Evolutionary conservation across 2,113 vertebrate genomes (phyloP).

Genomic region (Sinocyclocheilus rhinocerous): DNA sequence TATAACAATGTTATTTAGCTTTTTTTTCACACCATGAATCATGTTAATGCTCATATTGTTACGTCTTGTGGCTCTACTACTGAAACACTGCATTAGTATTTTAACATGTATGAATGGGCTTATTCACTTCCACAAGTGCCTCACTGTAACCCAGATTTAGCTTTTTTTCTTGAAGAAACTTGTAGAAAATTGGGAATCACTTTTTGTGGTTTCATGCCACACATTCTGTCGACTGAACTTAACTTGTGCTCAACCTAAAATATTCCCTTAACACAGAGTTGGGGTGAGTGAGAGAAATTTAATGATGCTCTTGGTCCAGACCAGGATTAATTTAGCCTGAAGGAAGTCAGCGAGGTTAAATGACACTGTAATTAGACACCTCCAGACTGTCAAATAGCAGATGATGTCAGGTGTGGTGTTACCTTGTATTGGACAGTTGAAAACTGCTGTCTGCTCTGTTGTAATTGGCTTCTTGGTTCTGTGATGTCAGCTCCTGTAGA

Average conservation of each 20-base stretch:
- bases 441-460: not conserved
- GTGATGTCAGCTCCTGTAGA: slow-evolving; percentile 26
- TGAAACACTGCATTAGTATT: not conserved
- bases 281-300: slow-evolving; percentile 26
- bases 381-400: slow-evolving; percentile 40
- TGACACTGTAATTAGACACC: slow-evolving; percentile 52
- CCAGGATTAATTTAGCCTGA: slow-evolving; percentile 42
- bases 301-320: slow-evolving; percentile 20
- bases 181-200: not conserved
- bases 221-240: not conserved
- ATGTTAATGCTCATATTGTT: not conserved
- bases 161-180: not conserved
- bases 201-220: not conserved
- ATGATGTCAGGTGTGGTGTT: slow-evolving; percentile 43
- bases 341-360: slow-evolving; percentile 46
- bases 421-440: slow-evolving; percentile 15
- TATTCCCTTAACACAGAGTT: not conserved
- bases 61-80: not conserved
- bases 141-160: not conserved
- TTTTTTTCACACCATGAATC: not conserved
- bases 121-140: not conserved
- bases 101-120: not conserved
- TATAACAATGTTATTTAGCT: not conserved
- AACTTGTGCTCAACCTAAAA: not conserved
- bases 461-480: slow-evolving; percentile 23